Evolutionary conservation across 2,888 invertebrate species (phyloP).

Genomic region (Gastracanthus pulcherrimus): DNA sequence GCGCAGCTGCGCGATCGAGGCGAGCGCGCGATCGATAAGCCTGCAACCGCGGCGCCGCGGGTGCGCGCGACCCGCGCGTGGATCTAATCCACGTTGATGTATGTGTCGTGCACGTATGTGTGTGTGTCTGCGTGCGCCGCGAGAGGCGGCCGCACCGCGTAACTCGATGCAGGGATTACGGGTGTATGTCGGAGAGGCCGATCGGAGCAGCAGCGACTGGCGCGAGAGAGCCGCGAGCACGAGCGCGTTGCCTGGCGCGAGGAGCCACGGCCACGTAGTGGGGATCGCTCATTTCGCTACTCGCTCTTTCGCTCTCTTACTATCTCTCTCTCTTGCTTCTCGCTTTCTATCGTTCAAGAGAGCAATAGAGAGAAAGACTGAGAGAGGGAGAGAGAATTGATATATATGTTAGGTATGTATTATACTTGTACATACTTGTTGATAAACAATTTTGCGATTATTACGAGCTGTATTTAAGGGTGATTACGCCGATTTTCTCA

Average conservation of each 20-base stretch:
- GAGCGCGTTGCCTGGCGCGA: not conserved
- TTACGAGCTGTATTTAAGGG: not conserved
- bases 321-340: slow-evolving; percentile 22
- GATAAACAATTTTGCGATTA: not conserved
- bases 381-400: too few relatives aligned
- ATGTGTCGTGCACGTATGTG: too few relatives aligned
- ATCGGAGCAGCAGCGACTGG: slow-evolving; percentile 22
- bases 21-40: not conserved
- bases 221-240: slow-evolving; percentile 5
- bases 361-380: too few relatives aligned
- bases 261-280: too few relatives aligned
- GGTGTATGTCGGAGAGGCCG: not conserved
- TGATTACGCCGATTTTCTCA: too few relatives aligned
- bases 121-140: not conserved
- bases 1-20: not conserved
- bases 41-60: too few relatives aligned
- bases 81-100: too few relatives aligned
- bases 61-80: too few relatives aligned
- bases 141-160: not conserved
- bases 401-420: not conserved
- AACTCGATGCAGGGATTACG: slow-evolving; percentile 28
- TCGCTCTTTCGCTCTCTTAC: not conserved
- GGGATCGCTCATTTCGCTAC: slow-evolving; percentile 16
- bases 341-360: too few relatives aligned
- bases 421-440: not conserved